Percentiles rank a stretch among this genome's conserved stretches.
phyloP scores from a whole-genome alignment of 2,113 vertebrate species.

The Limanda limanda region DNA sequence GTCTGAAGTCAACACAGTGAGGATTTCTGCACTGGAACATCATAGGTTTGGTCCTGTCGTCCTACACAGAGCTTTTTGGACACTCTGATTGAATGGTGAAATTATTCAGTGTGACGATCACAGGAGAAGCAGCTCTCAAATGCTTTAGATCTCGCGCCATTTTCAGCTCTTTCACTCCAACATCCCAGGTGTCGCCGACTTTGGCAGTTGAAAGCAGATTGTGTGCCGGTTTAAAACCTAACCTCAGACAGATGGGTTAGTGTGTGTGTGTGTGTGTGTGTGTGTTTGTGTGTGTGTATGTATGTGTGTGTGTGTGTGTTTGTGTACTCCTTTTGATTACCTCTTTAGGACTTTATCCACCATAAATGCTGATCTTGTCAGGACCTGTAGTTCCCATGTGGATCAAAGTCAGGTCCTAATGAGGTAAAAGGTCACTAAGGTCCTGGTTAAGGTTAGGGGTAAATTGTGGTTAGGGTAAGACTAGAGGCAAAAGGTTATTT shows the following conservation, averaged over 20 bases:
- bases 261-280: constrained; percentile 6
- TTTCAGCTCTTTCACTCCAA: constrained; percentile 32
- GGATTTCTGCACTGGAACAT: constrained; percentile 14
- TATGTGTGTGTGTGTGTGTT: constrained; percentile 2
- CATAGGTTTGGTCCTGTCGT: background rate
- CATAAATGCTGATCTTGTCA: no score
- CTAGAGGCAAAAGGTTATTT: background rate
- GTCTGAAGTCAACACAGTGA: constrained; percentile 17
- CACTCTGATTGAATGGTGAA: constrained; percentile 8
- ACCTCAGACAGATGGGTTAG: constrained; percentile 76
- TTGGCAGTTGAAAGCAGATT: constrained; percentile 70
- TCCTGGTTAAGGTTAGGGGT: background rate
- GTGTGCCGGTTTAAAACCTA: constrained; percentile 42
- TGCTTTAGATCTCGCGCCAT: constrained; percentile 29
- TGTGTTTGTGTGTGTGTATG: background rate
- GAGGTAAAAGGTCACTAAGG: background rate
- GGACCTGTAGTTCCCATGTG: no score
- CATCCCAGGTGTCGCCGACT: constrained; percentile 62
- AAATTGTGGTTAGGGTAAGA: background rate
- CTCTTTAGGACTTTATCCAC: no score
- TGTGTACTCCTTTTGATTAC: background rate
- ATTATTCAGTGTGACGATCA: constrained; percentile 5
- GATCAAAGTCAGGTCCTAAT: background rate
- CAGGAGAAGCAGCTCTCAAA: constrained; percentile 4
- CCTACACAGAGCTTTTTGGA: constrained; percentile 5